Percentiles rank a stretch among this genome's conserved stretches.
phyloP scores from a whole-genome alignment of 2,888 invertebrate genomes.

The Phaonia tiefii region DNA sequence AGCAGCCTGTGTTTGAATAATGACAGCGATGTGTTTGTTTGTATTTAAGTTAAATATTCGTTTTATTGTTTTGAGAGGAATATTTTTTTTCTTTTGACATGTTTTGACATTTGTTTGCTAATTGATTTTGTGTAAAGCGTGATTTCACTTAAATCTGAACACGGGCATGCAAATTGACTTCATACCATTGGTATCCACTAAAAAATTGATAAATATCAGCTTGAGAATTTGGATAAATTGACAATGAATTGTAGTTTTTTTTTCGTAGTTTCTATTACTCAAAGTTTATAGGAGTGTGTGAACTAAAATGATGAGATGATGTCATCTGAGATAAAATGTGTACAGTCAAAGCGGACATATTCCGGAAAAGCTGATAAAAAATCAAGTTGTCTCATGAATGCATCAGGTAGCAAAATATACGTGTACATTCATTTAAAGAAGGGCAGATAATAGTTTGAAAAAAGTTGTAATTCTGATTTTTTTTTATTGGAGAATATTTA shows the following conservation, averaged over 20 bases:
- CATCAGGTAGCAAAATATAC: too few relatives aligned
- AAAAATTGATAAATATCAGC: conserved; percentile 21
- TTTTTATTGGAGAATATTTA: too few relatives aligned
- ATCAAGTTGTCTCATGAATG: too few relatives aligned
- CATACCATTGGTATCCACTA: not conserved
- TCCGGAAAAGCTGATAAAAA: not conserved
- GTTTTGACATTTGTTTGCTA: conserved; percentile 61
- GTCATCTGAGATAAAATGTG: not conserved
- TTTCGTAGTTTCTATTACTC: not conserved
- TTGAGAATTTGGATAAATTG: not conserved
- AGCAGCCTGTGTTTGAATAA: too few relatives aligned
- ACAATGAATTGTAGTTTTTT: conserved; percentile 12
- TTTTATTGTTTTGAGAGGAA: too few relatives aligned
- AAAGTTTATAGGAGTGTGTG: too few relatives aligned
- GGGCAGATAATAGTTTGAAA: too few relatives aligned
- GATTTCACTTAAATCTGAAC: conserved; percentile 23
- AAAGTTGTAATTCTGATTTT: too few relatives aligned
- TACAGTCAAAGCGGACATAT: not conserved
- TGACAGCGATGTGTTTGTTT: conserved; percentile 3
- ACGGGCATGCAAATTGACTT: not conserved
- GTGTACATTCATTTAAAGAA: too few relatives aligned
- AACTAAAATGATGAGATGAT: conserved; percentile 8
- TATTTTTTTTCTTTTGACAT: conserved; percentile 54
- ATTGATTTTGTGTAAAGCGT: conserved; percentile 56
- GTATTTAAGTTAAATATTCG: conserved; percentile 22